Evolutionary conservation across 2,797 vertebrate genomes (phyloP).

Genomic region (Gobio occitaniae): DNA sequence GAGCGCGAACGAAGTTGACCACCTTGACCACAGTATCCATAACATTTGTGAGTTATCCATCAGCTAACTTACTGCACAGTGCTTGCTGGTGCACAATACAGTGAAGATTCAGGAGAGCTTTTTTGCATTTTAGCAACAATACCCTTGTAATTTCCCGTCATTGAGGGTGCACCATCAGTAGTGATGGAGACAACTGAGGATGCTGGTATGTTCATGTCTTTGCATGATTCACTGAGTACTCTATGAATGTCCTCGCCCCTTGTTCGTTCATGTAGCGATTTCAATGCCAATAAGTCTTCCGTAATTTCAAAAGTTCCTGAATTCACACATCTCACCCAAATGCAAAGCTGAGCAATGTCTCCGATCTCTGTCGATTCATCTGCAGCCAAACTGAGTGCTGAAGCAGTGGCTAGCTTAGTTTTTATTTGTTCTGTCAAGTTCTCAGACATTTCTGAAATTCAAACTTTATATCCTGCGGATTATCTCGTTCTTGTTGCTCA

Average conservation of each 20-base stretch:
- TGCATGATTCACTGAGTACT: neutral
- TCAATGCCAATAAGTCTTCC: neutral
- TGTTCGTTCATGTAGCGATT: neutral
- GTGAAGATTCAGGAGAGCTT: neutral
- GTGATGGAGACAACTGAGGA: neutral
- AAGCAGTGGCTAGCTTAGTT: neutral
- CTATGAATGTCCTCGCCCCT: neutral
- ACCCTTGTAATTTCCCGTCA: too few relatives aligned
- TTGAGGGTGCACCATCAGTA: too few relatives aligned
- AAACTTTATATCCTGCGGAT: neutral
- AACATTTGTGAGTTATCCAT: neutral
- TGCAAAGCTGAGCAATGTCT: neutral
- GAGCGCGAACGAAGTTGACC: neutral
- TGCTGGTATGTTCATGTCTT: neutral
- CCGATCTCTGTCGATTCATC: neutral
- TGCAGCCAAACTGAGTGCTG: too few relatives aligned
- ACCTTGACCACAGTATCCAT: neutral
- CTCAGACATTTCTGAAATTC: neutral
- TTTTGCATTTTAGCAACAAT: too few relatives aligned
- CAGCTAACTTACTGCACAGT: neutral
- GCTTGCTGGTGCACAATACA: neutral
- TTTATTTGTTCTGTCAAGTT: constrained; percentile 1
- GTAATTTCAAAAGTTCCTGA: neutral
- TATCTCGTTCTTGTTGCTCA: neutral
- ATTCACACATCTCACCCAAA: neutral